phyloP scores from a whole-genome alignment of 2,888 invertebrate genomes.

The Omphaloscelis lunosa region DNA sequence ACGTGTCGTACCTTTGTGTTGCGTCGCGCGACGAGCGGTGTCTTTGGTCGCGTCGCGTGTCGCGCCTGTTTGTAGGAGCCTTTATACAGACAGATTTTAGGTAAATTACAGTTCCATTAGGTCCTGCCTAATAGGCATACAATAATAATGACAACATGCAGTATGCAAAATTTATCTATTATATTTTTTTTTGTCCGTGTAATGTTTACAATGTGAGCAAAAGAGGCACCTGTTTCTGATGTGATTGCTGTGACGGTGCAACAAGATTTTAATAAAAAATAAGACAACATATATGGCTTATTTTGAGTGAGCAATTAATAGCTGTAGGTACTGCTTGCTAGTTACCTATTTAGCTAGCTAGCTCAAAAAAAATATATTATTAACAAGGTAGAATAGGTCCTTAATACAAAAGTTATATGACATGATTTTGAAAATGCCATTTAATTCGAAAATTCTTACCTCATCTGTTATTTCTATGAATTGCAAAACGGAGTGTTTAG shows the following conservation, averaged over 20 bases:
- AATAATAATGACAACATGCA: too few relatives aligned
- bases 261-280: background rate
- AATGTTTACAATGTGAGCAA: background rate
- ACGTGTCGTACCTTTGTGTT: too few relatives aligned
- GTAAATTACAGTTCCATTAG: too few relatives aligned
- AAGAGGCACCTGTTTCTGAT: background rate
- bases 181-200: too few relatives aligned
- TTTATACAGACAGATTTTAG: too few relatives aligned
- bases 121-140: too few relatives aligned
- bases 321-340: background rate
- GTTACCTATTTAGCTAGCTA: background rate
- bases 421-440: background rate
- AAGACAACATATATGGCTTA: background rate
- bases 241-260: background rate
- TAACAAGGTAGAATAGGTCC: background rate
- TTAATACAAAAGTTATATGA: too few relatives aligned
- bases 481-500: constrained; percentile 48
- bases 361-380: background rate
- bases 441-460: constrained; percentile 1
- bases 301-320: background rate
- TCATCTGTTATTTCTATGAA: constrained; percentile 42
- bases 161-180: too few relatives aligned
- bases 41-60: too few relatives aligned
- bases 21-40: too few relatives aligned
- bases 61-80: too few relatives aligned